Evolutionary conservation across 2,888 invertebrate genomes (phyloP), one percentile per base, ranked within the genome.

Genomic region (Nomada goodeniana): DNA sequence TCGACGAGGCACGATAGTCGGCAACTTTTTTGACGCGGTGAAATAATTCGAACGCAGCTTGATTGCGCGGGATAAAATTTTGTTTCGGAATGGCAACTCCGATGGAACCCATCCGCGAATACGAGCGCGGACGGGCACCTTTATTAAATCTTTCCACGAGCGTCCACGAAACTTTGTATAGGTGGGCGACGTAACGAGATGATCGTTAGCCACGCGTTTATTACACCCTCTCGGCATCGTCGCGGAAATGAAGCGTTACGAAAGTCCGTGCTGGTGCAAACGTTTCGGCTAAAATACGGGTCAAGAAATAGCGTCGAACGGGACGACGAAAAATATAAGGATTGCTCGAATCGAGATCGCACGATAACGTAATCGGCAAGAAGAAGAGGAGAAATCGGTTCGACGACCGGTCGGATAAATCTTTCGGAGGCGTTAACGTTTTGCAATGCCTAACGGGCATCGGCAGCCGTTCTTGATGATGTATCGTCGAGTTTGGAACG

Each of bases 161-260:
- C 61, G 76, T 73, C 68, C 68, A 72, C 60, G 36, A 60, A 78
- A 82, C 76, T 76, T 74, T 26, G 71, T 74, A 50, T 50, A 60
- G 67, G 23, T 52, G 67, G 61, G 52, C 47, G 29, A 60, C 29
- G 74, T 85, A 85, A 85, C 85, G 82, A 85, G 85, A 68, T 85
- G 85, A 85, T 85, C 85, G 85, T 85, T 85, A 85, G 82, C 76
- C 79, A 60, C 79, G 15, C 82, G 70, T 81, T 85, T 85, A 85
- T 85, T 80, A 75, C 79, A 71, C 68, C 77, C 80, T 72, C 82
- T 76, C 85, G 55, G 76, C 79, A 36, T 53, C 72, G 59, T 64
- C 47, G 52, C 29, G 74, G 76, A 76, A 80, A 72, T 72, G 76
- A 73, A 76, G 72, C 83, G 78, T 36, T 70, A 72, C 20, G 65